Evolutionary conservation across 2,113 vertebrate species (phyloP).

Genomic region (Lamprologus ornatipinnis): DNA sequence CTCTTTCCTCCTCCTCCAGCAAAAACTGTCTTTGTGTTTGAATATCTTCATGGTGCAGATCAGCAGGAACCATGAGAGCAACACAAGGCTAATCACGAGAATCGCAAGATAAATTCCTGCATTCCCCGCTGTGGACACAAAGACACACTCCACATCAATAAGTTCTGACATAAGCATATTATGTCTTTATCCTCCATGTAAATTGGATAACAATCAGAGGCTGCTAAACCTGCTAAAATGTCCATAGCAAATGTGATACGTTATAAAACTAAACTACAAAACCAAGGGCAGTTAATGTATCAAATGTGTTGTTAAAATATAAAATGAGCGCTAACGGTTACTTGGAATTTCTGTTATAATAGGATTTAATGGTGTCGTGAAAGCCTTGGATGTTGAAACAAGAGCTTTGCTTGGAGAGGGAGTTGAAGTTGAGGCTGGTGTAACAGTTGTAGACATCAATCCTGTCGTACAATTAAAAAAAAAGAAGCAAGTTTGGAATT

Average conservation of each 20-base stretch:
- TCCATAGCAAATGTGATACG: background rate
- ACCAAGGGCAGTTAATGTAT: background rate
- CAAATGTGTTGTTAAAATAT: background rate
- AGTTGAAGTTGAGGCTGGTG: background rate
- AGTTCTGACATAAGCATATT: background rate
- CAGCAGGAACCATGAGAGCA: background rate
- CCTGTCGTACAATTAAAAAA: background rate
- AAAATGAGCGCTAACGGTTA: background rate
- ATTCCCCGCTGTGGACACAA: background rate
- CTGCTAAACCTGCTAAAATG: background rate
- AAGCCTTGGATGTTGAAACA: background rate
- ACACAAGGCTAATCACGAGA: background rate
- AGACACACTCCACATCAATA: background rate
- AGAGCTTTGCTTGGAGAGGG: background rate
- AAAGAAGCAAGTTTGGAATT: background rate
- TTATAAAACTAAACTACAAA: background rate
- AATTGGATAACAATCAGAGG: background rate
- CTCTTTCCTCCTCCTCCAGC: background rate
- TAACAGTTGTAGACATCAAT: background rate
- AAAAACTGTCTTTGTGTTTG: background rate
- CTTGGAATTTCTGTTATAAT: fast-evolving
- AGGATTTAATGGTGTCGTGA: background rate
- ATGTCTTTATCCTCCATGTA: background rate
- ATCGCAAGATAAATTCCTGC: fast-evolving
- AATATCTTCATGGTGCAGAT: background rate